Conservation (phyloP, 2,797 vertebrate species). For the Heteromormyrus szaboi region DNA sequence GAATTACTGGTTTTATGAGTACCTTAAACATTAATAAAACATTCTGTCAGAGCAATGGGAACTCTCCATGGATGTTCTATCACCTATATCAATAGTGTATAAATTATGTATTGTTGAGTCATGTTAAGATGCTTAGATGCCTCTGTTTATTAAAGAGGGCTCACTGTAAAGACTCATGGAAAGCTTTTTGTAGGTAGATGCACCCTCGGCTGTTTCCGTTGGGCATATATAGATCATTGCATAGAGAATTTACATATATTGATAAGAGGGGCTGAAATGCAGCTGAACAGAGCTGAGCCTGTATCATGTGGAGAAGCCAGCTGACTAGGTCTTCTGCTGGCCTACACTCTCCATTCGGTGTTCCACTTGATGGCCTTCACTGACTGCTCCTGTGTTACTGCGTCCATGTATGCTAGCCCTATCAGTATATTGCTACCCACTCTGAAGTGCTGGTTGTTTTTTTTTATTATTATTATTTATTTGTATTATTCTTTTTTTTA, state of each 20-base stretch:
- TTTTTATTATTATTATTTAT: background rate
- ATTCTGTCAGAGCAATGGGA: background rate
- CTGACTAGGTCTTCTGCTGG: background rate
- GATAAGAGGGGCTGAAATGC: background rate
- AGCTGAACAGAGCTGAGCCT: background rate
- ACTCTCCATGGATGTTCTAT: background rate
- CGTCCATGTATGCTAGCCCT: background rate
- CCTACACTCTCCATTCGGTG: background rate
- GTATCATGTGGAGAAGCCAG: background rate
- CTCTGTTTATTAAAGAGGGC: background rate
- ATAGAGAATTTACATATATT: background rate
- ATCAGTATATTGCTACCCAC: background rate
- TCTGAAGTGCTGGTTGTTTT: background rate
- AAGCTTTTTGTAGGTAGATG: background rate
- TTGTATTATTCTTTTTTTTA: background rate
- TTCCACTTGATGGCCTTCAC: background rate
- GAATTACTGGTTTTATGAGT: background rate
- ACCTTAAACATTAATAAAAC: background rate
- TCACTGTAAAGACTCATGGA: background rate
- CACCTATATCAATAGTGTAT: background rate
- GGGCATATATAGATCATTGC: background rate
- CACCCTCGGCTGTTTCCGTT: background rate
- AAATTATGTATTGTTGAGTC: background rate
- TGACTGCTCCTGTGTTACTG: background rate
- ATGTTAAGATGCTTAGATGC: background rate